Base-by-base conservation (phyloP, 2,113 vertebrate species). In the Oenanthe oenanthe region DNA sequence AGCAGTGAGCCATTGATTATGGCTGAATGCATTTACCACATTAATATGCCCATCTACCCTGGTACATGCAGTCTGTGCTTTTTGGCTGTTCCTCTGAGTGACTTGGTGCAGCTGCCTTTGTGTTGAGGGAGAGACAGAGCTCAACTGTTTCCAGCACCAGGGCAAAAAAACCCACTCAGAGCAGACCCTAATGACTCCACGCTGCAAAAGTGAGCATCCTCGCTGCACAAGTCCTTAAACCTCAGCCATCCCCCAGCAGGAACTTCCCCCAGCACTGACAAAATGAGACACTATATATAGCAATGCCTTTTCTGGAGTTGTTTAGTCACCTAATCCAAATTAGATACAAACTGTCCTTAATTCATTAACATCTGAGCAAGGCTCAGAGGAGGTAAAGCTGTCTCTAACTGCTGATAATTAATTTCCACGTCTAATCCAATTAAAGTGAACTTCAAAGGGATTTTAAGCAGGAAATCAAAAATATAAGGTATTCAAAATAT, bases 301-400 rank as follows among this genome's bases (percentile, higher is more conserved):
- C 84, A 85, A 42, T 0, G 2, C 47, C 45, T 74, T 85, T 92
- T 71, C 32, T 47, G 17, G 63, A 65, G 40, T 54, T 93, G 71
- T 90, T 96, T 93, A 90, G 78, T 81, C 75, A 94, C 51, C 63
- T 77, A 47, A 51, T 77, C 75, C 79, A 94, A 96, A 90, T 94
- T 48, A 90, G 75, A 84, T 77, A 81, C 67, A 95, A 94, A 92
- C 90, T 92, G 83, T 80, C 79, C 53, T 72, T 53, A 88, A 92
- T 94, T 95, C 95, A 94, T 86, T 93, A 96, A 88, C 53, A 73
- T 88, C 68, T 93, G 90, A 95, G 85, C 47, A 88, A 93, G 53
- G 43, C 88, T 96, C 5, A 0, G 63, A 95, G 95, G 88, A 96
- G 72, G 78, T 67, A 92, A 90, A 93, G 53, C 65, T 31, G 31